Base-by-base conservation (phyloP, 2,113 vertebrate genomes). In the Oncorhynchus nerka region DNA sequence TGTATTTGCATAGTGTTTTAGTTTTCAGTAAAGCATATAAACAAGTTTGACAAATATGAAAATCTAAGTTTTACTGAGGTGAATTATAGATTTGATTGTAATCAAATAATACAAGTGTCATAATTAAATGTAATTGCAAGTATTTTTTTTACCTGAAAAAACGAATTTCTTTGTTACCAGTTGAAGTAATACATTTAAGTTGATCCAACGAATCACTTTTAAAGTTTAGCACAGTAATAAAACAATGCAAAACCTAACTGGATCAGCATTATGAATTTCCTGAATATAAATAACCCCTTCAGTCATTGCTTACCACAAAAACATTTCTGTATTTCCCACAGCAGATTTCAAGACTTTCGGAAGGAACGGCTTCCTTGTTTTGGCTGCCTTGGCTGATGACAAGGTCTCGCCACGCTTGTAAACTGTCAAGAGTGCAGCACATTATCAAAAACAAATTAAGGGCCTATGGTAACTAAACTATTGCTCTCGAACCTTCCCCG, bases 371-470 rank as follows among this genome's bases (percentile, higher is more conserved):
- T 45, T 74, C 74, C 75, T 76, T 84, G 75, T 81, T 87, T 81
- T 84, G 74, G 73, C 32, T 70, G 75, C 83, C 77, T 84, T 68
- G 64, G 24, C 82, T 78, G 78, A 85, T 81, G 75, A 70, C 32
- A 68, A 73, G 72, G 57, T 71, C 78, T 78, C 70, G 75, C 83
- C 75, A 86, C 79, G 83, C 83, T 84, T 91, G 90, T 90, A 69
- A 74, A 77, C 77, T 78, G 75, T 64, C 66, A 87, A 90, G 75
- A 85, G 83, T 82, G 79, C 87, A 86, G 85, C 83, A 82, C 80
- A 86, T 90, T 91, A 89, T 91, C 89, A 89, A 84, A 91, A 89
- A 85, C 84, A 87, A 86, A 90, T 90, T 89, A 90, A 90, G 89
- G 90, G 86, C 84, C 85, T 80, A 87, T 84, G 82, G 85, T 89